phyloP scores from a whole-genome alignment of 2,888 invertebrate species.

The Leucoma salicis region DNA sequence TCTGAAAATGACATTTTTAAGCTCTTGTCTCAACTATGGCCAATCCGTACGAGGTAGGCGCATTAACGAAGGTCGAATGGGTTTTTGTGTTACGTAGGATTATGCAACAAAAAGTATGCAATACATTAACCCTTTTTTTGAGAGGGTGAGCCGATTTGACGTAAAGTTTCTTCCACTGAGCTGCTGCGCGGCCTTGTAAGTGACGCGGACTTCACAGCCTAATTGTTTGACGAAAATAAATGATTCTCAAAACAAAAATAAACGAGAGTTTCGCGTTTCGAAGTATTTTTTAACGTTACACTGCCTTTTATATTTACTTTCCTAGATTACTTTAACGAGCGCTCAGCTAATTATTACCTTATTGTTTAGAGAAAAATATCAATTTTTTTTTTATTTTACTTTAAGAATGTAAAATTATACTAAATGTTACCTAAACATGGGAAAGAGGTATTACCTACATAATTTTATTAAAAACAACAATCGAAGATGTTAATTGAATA shows the following conservation, averaged over 20 bases:
- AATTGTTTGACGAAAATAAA: slow-evolving; percentile 81
- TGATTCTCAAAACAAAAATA: slow-evolving; percentile 77
- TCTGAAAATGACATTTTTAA: slow-evolving; percentile 73
- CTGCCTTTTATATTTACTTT: slow-evolving; percentile 48
- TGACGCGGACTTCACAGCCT: slow-evolving; percentile 63
- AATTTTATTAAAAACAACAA: too few species aligned
- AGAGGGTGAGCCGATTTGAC: slow-evolving; percentile 58
- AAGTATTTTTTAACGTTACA: slow-evolving; percentile 68
- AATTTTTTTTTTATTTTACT: too few species aligned
- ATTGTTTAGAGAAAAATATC: too few species aligned
- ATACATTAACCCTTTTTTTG: slow-evolving; percentile 69
- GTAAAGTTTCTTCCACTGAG: slow-evolving; percentile 68
- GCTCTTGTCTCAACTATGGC: slow-evolving; percentile 51
- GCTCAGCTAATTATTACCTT: slow-evolving; percentile 46
- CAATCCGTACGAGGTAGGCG: slow-evolving; percentile 48
- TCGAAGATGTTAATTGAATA: too few species aligned
- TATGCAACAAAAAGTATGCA: slow-evolving; percentile 71
- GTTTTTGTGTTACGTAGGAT: slow-evolving; percentile 58
- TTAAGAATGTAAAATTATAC: too few species aligned
- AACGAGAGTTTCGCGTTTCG: slow-evolving; percentile 75
- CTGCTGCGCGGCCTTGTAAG: slow-evolving; percentile 53
- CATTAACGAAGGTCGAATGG: slow-evolving; percentile 49
- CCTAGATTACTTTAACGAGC: neutral
- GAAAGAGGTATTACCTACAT: too few species aligned
- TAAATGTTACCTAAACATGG: too few species aligned